A percentile compares a stretch with the other conserved stretches of the same genome.
phyloP scores from a whole-genome alignment of 2,888 invertebrate species.

The Macropis europaea region DNA sequence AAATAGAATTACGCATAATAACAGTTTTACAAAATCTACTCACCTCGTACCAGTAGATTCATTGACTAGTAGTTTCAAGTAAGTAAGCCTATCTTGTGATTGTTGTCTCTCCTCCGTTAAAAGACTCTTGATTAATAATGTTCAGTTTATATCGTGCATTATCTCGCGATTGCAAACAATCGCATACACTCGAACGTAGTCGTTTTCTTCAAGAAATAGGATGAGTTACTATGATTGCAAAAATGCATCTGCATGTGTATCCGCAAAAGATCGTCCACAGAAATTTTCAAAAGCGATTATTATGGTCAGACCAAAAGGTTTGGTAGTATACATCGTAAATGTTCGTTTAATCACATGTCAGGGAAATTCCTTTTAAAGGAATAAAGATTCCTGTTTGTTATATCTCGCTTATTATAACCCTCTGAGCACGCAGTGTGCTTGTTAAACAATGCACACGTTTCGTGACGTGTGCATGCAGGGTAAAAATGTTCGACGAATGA shows the following conservation, averaged over 20 bases:
- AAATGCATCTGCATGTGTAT: slow-evolving; percentile 38
- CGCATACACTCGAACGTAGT: slow-evolving; percentile 57
- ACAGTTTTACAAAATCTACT: slow-evolving; percentile 78
- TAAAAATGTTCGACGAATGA: background rate
- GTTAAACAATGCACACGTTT: slow-evolving; percentile 1
- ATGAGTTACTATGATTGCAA: slow-evolving; percentile 41
- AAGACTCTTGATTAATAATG: slow-evolving; percentile 69
- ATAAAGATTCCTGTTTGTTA: background rate
- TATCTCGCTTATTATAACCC: too few relatives aligned
- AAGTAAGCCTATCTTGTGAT: slow-evolving; percentile 78
- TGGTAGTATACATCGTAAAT: background rate
- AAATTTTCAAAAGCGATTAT: background rate
- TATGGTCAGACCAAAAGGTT: background rate
- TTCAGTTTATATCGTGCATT: slow-evolving; percentile 69
- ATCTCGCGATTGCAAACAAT: slow-evolving; percentile 61
- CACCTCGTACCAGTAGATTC: slow-evolving; percentile 76
- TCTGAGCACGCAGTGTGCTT: background rate
- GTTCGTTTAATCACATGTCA: background rate
- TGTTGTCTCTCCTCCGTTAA: slow-evolving; percentile 76
- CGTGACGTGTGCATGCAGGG: background rate
- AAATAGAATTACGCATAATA: slow-evolving; percentile 73
- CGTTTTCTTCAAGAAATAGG: slow-evolving; percentile 57
- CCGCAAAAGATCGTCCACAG: slow-evolving; percentile 10
- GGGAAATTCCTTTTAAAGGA: background rate
- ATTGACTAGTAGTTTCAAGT: slow-evolving; percentile 78